These are phyloP conservation scores for Sciaenops ocellatus DNA, from an alignment of 2,797 vertebrate species.

Conservation along the genomic window DNA sequence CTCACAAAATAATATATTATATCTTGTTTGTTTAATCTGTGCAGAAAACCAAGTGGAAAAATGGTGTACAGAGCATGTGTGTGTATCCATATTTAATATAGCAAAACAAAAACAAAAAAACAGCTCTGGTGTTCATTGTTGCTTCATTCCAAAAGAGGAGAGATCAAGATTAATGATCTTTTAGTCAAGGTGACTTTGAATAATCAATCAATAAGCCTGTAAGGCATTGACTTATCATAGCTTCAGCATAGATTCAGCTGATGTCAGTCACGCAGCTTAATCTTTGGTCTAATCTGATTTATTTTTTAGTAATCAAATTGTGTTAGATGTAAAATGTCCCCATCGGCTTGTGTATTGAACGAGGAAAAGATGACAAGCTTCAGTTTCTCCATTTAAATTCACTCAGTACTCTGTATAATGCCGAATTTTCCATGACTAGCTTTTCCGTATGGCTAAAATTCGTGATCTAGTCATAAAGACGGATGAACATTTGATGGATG, in stretches of 20 bases:
- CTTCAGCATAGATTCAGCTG: neutral
- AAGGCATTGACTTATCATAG: slow-evolving; percentile 15
- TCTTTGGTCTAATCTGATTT: slow-evolving; percentile 13
- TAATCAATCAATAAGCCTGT: slow-evolving; percentile 52
- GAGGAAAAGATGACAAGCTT: slow-evolving; percentile 1
- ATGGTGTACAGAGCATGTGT: neutral
- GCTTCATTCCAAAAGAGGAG: slow-evolving; percentile 1
- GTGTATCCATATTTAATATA: neutral
- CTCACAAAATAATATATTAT: neutral
- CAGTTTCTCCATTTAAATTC: neutral
- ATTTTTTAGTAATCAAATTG: slow-evolving; percentile 23
- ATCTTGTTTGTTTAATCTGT: slow-evolving; percentile 1
- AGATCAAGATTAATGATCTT: neutral
- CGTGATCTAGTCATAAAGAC: slow-evolving; percentile 27
- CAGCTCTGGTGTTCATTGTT: neutral
- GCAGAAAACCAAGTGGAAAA: neutral
- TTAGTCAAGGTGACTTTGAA: slow-evolving; percentile 57
- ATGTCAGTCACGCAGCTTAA: neutral
- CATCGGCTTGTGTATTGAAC: slow-evolving; percentile 1
- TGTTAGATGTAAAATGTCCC: slow-evolving; percentile 13
- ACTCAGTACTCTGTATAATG: neutral
- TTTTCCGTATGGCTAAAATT: slow-evolving; percentile 31
- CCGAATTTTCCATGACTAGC: slow-evolving; percentile 10
- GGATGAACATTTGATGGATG: slow-evolving; percentile 36
- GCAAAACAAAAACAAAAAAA: neutral